phyloP scores from a whole-genome alignment of 2,797 vertebrate genomes.

The Myotis planiceps region DNA sequence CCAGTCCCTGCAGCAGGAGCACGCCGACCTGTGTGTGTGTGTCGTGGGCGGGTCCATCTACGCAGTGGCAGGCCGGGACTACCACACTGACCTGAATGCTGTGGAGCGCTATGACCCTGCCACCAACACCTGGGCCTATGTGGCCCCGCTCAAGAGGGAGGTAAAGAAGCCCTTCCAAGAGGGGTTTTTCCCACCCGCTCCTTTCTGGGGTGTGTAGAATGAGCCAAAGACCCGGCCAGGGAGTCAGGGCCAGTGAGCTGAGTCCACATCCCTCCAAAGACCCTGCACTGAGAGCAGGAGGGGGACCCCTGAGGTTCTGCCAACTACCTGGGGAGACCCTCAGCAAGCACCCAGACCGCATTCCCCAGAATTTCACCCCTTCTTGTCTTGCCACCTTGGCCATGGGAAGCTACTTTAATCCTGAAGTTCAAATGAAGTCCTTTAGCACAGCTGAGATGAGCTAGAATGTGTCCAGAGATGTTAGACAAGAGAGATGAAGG shows the following conservation, averaged over 20 bases:
- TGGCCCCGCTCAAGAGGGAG: constrained; percentile 93
- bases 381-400: not conserved
- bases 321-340: not conserved
- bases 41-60: constrained; percentile 93
- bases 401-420: not conserved
- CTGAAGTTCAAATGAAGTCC: not conserved
- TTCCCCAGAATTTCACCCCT: not conserved
- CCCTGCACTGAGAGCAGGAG: not conserved
- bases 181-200: not conserved
- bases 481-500: not conserved
- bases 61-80: constrained; percentile 96
- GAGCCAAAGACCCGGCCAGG: not conserved
- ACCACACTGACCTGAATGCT: constrained; percentile 92
- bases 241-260: not conserved
- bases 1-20: constrained; percentile 94
- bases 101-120: constrained; percentile 96
- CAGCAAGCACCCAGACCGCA: not conserved
- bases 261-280: not conserved
- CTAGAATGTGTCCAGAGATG: not conserved
- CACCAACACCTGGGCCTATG: constrained; percentile 94
- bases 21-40: constrained; percentile 96
- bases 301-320: not conserved
- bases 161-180: constrained; percentile 84
- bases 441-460: not conserved
- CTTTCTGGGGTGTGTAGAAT: not conserved